These are phyloP conservation scores for Lophius piscatorius DNA, from an alignment of 2,113 vertebrate species.

Conservation along the genomic window DNA sequence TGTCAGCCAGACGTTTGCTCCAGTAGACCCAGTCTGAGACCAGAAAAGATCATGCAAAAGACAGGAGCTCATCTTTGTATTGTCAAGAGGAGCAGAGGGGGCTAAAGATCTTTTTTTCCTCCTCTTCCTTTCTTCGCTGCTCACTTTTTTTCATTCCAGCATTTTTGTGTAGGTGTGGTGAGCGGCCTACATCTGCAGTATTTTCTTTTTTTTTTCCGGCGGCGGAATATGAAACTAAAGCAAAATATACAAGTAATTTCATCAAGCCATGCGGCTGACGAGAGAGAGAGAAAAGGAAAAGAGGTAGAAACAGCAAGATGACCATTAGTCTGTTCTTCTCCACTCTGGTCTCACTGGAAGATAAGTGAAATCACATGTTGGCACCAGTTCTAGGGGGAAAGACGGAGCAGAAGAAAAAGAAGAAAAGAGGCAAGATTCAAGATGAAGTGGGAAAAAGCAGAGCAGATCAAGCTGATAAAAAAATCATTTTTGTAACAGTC, in stretches of 20 bases:
- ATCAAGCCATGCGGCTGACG: slow-evolving; percentile 64
- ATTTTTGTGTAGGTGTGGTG: slow-evolving; percentile 72
- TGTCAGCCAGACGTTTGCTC: no score
- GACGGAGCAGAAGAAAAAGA: slow-evolving; percentile 18
- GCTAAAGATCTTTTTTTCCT: slow-evolving; percentile 15
- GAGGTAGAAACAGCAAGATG: slow-evolving; percentile 65
- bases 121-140: slow-evolving; percentile 31
- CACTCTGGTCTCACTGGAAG: slow-evolving; percentile 69
- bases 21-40: not conserved
- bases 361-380: slow-evolving; percentile 81
- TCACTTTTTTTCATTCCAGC: slow-evolving; percentile 18
- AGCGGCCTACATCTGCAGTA: slow-evolving; percentile 72
- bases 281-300: slow-evolving; percentile 28
- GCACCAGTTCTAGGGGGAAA: slow-evolving; percentile 41
- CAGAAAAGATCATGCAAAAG: not conserved
- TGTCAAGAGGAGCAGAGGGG: slow-evolving; percentile 32
- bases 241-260: slow-evolving; percentile 78
- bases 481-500: slow-evolving; percentile 2
- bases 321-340: slow-evolving; percentile 73
- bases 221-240: slow-evolving; percentile 73
- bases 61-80: slow-evolving; percentile 42
- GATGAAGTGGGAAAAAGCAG: slow-evolving; percentile 9
- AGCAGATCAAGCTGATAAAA: slow-evolving; percentile 16
- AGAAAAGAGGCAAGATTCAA: slow-evolving; percentile 21
- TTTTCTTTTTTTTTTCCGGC: slow-evolving; percentile 45